phyloP scores from a whole-genome alignment of 2,113 vertebrate species.

The Cettia cetti region DNA sequence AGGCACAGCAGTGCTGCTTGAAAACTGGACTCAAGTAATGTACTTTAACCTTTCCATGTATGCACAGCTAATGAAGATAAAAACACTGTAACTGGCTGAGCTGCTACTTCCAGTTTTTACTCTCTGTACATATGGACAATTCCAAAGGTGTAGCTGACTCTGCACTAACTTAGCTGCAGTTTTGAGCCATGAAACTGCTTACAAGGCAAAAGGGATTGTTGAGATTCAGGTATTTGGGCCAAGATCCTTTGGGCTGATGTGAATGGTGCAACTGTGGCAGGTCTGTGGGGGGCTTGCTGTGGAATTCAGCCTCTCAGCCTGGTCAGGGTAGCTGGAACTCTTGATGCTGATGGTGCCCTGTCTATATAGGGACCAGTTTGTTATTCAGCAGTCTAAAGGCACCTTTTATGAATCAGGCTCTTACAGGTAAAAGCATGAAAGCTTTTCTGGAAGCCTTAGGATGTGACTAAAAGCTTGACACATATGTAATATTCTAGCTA shows the following conservation, averaged over 20 bases:
- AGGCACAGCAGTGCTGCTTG: neutral
- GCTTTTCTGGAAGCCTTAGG: neutral
- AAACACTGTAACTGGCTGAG: neutral
- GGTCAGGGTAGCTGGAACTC: neutral
- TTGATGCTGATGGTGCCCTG: neutral
- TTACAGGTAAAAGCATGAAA: neutral
- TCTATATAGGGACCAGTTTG: neutral
- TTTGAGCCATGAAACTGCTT: neutral
- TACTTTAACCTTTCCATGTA: neutral
- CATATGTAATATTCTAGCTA: neutral
- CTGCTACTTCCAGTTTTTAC: neutral
- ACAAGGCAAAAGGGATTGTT: neutral
- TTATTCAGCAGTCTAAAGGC: neutral
- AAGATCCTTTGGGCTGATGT: neutral
- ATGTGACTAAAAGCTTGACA: neutral
- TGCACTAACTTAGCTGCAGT: neutral
- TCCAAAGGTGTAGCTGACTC: neutral
- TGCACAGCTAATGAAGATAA: neutral
- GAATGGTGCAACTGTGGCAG: neutral
- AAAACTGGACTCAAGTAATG: neutral
- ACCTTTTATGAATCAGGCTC: neutral
- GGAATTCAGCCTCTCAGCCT: neutral
- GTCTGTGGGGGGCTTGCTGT: neutral
- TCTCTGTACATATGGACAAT: neutral
- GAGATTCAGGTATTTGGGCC: neutral